A percentile compares a stretch with the other conserved stretches of the same genome.
Evolutionary conservation across 1,140 invertebrate genomes (phyloP).

Genomic region (Heliconius congener): DNA sequence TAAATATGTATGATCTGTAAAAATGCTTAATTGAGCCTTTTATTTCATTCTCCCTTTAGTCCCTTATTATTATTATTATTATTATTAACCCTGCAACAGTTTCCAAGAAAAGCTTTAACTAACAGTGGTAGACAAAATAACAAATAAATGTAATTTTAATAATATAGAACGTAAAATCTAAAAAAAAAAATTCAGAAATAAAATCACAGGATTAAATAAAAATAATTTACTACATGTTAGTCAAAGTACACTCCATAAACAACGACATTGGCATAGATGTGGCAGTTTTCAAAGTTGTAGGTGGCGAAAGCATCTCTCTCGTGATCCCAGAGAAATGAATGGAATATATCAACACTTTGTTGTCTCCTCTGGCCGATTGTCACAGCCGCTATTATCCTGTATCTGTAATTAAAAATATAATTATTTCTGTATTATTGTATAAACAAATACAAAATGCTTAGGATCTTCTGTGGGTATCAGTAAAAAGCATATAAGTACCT

Average conservation of each 20-base stretch:
- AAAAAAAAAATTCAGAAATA: background rate
- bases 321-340: constrained; percentile 83
- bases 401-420: constrained; percentile 70
- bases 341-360: constrained; percentile 78
- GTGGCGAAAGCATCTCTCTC: constrained; percentile 82
- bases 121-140: too few relatives aligned
- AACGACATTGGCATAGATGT: constrained; percentile 81
- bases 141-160: too few relatives aligned
- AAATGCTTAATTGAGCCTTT: constrained; percentile 69
- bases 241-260: constrained; percentile 84
- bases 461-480: too few relatives aligned
- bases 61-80: too few relatives aligned
- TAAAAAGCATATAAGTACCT: too few relatives aligned
- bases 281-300: constrained; percentile 80
- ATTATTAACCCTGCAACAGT: too few relatives aligned
- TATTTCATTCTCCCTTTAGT: constrained; percentile 49
- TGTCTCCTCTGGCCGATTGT: constrained; percentile 83
- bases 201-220: background rate
- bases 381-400: constrained; percentile 82
- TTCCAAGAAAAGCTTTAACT: too few relatives aligned
- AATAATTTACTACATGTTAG: constrained; percentile 41
- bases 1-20: constrained; percentile 82
- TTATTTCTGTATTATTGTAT: too few relatives aligned
- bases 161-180: too few relatives aligned
- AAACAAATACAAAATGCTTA: too few relatives aligned